Base-by-base conservation (phyloP, 1,140 invertebrate genomes). In the Zaprionus ornatus region DNA sequence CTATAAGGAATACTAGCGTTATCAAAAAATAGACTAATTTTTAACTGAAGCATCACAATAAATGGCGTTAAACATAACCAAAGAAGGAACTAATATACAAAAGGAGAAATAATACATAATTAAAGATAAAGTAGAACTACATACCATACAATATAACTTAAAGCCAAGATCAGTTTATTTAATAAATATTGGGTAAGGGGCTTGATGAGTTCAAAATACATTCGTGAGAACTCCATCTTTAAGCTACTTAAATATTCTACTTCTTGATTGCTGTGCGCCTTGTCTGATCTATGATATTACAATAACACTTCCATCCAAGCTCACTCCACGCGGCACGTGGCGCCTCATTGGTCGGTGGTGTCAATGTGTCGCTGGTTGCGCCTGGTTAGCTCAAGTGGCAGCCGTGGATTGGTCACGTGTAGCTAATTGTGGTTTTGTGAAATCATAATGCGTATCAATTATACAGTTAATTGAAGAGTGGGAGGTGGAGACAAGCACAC, bases 381-480 rank as follows among this genome's bases (percentile, higher is more conserved):
- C 59, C 57, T 52, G 65, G 21, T 19, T 55, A 62, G 45, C 73
- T 83, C 59, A 80, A 83, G 80, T 74, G 73, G 54, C 73, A 32
- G 67, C 40, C 32, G 63, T 59, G 63, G 37, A 62, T 54, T 65
- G 65, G 68, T 40, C 83, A 69, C 82, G 82, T 87, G 82, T 77
- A 56, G 55, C 80, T 74, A 86, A 88, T 86, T 79, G 62, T 35
- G 42, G 48, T 87, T 71, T 72, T 67, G 21, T 48, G 42, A 19
- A 56, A 65, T 66, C 56, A 75, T 71, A 82, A 86, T 77, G 82
- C 76, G 57, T 87, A 88, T 86, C 76, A 86, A 87, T 86, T 86
- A 87, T 70, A 37, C 77, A 71, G 57, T 83, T 86, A 87, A 86
- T 86, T 77, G 77, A 79, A 75, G 61, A 69, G 61, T 35, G 57